phyloP scores from a whole-genome alignment of 2,797 vertebrate genomes.

The Poecilia velifera region DNA sequence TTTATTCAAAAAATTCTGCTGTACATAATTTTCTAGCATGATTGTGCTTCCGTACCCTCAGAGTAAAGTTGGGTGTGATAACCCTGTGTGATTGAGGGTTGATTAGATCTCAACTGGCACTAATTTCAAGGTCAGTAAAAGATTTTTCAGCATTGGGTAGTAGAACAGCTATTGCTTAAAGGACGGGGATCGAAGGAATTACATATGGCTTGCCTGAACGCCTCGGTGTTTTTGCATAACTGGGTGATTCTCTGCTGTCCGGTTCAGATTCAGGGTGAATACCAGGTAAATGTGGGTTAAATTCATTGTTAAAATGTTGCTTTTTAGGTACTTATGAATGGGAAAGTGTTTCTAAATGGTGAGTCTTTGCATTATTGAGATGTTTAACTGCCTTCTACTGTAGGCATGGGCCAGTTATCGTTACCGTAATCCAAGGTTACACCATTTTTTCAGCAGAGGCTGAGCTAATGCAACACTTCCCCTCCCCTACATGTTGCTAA shows the following conservation, averaged over 20 bases:
- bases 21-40: background rate
- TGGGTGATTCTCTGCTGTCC: slow-evolving; percentile 49
- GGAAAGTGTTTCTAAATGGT: background rate
- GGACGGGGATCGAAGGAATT: slow-evolving; percentile 53
- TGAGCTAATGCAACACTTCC: background rate
- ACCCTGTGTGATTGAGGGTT: slow-evolving; percentile 6
- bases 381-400: background rate
- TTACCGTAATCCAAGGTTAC: background rate
- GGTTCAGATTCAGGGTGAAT: background rate
- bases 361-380: background rate
- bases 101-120: slow-evolving; percentile 2
- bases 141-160: slow-evolving; percentile 27
- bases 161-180: slow-evolving; percentile 64
- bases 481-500: background rate
- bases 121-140: slow-evolving; percentile 26
- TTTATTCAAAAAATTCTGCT: background rate
- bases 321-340: background rate
- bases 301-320: background rate
- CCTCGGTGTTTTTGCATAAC: slow-evolving; percentile 73
- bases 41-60: slow-evolving; percentile 43
- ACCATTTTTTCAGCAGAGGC: background rate
- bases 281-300: background rate
- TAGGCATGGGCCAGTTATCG: background rate
- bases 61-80: background rate
- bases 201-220: slow-evolving; percentile 56